Percentiles rank a stretch among this genome's conserved stretches.
Evolutionary conservation across 2,888 invertebrate genomes (phyloP).

Genomic region (Eubasilissa splendida): DNA sequence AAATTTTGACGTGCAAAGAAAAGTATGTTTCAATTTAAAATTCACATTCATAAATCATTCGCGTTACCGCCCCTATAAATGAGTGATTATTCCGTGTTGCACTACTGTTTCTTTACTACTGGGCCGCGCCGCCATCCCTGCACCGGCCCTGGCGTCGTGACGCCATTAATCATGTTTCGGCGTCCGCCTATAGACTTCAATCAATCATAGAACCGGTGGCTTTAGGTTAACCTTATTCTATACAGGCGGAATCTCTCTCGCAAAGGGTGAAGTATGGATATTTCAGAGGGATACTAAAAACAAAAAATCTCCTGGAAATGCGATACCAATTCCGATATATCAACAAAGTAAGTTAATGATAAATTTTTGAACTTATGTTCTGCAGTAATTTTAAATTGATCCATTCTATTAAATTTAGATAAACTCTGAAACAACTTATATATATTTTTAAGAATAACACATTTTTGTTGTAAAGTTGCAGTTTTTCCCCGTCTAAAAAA

Average conservation of each 20-base stretch:
- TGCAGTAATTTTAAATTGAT: no score
- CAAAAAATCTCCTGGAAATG: no score
- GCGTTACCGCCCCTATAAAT: background rate
- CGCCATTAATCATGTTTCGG: constrained; percentile 53
- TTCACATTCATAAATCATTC: constrained; percentile 9
- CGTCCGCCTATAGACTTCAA: constrained; percentile 30
- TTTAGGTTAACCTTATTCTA: constrained; percentile 33
- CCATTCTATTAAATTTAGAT: no score
- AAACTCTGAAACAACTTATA: no score
- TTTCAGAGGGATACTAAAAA: background rate
- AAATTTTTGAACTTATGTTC: no score
- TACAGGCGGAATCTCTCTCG: constrained; percentile 1
- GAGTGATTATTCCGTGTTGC: background rate
- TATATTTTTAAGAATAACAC: no score
- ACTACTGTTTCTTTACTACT: background rate
- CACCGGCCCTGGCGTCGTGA: constrained; percentile 35
- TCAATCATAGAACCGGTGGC: constrained; percentile 28
- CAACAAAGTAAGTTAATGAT: no score
- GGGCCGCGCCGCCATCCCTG: constrained; percentile 7
- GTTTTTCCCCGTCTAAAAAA: no score
- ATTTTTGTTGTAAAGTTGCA: no score
- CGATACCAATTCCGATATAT: no score
- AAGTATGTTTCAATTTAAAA: background rate
- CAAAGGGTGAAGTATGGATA: background rate
- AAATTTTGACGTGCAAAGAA: no score